Conservation (phyloP, 2,888 invertebrate genomes). For the Apamea monoglypha region DNA sequence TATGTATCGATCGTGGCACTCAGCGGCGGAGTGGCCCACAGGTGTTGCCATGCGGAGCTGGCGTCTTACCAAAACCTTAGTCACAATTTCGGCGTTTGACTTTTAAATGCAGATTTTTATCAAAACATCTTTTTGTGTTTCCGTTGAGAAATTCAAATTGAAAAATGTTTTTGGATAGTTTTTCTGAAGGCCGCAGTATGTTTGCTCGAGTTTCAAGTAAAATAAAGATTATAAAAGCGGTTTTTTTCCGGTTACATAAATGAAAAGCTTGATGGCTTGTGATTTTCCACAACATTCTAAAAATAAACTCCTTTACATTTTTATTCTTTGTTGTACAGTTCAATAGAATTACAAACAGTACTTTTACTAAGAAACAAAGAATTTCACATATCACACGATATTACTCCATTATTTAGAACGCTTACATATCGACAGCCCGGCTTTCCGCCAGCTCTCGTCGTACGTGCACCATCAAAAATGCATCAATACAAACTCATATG, state of each 20-base stretch:
- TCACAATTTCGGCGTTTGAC: constrained; percentile 36
- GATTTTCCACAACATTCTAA: neutral
- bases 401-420: neutral
- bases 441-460: neutral
- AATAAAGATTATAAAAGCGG: no score
- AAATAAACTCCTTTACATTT: neutral
- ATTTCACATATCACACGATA: neutral
- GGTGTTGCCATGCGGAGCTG: constrained; percentile 53
- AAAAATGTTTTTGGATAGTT: neutral
- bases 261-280: neutral
- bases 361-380: neutral
- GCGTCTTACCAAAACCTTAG: constrained; percentile 56
- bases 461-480: constrained; percentile 39
- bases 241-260: neutral
- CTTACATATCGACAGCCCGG: neutral
- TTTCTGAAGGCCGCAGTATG: neutral
- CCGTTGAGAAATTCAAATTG: neutral
- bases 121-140: constrained; percentile 10
- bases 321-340: neutral
- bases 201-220: neutral
- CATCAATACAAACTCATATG: constrained; percentile 12
- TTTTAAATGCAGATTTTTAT: constrained; percentile 39
- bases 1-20: constrained; percentile 56
- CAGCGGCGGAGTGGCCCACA: constrained; percentile 39
- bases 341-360: neutral